Conservation (phyloP, 1,140 invertebrate genomes). For the Pseudachorutes palmiensis region DNA sequence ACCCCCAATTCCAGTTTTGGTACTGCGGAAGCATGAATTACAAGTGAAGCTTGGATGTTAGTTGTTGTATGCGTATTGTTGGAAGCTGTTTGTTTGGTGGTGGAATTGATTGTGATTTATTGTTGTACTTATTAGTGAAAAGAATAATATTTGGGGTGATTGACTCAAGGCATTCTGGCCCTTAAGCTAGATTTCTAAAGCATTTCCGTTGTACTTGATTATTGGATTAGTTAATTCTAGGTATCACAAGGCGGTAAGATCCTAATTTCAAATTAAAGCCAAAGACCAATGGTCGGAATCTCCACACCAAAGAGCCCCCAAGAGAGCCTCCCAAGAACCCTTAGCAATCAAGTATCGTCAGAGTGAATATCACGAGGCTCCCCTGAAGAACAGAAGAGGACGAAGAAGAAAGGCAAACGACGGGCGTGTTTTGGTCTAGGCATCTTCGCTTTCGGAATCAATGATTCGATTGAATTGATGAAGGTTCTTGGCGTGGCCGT, state of each 20-base stretch:
- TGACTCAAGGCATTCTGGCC: constrained; percentile 9
- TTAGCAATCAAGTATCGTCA: no score
- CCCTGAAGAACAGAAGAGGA: neutral
- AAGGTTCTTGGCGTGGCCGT: constrained; percentile 15
- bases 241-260: constrained; percentile 4
- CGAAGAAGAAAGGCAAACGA: neutral
- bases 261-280: constrained; percentile 6
- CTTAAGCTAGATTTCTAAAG: constrained; percentile 3
- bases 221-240: neutral
- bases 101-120: neutral
- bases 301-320: no score
- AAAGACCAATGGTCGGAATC: neutral
- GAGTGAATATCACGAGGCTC: neutral
- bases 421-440: neutral
- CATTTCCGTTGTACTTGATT: constrained; percentile 12
- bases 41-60: no score
- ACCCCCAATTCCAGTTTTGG: no score
- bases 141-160: neutral
- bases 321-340: no score
- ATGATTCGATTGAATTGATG: constrained; percentile 25
- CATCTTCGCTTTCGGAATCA: constrained; percentile 36
- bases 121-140: constrained; percentile 6
- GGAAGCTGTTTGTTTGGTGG: neutral
- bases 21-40: no score
- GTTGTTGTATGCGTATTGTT: neutral